Evolutionary conservation across 2,888 invertebrate species (phyloP).

Genomic region (Lutraria lutraria): DNA sequence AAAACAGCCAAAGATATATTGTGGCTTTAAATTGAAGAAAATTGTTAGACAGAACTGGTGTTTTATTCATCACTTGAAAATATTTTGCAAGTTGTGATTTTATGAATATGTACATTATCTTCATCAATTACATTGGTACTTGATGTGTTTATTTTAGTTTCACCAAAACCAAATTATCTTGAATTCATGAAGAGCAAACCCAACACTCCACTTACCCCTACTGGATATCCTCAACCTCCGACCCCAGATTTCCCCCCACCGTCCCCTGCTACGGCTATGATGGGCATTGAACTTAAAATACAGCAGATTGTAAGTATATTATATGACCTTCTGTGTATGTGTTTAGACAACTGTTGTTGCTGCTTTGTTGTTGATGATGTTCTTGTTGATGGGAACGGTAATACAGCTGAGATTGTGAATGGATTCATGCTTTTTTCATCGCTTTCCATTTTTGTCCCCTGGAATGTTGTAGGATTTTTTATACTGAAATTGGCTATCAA

Average conservation of each 20-base stretch:
- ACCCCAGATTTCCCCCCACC: constrained; percentile 98
- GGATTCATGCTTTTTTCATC: too few species aligned
- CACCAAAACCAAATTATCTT: constrained; percentile 61
- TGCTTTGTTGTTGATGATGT: not conserved
- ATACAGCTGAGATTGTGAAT: not conserved
- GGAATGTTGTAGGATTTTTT: too few species aligned
- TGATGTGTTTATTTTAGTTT: constrained; percentile 30
- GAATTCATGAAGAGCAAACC: constrained; percentile 58
- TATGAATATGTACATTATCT: too few species aligned
- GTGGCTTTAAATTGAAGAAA: too few species aligned
- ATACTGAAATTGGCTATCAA: too few species aligned
- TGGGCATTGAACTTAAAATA: constrained; percentile 95
- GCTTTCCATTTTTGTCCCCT: too few species aligned
- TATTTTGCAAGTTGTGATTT: too few species aligned
- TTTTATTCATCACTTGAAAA: too few species aligned
- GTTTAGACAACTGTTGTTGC: not conserved
- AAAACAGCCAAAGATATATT: too few species aligned
- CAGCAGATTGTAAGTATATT: constrained; percentile 67
- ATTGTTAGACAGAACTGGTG: too few species aligned
- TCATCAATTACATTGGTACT: too few species aligned
- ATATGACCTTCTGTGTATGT: not conserved
- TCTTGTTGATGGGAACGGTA: not conserved
- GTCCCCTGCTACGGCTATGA: constrained; percentile 94
- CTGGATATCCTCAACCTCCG: constrained; percentile 96
- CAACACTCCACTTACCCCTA: constrained; percentile 92